Conservation (phyloP, 1,140 invertebrate species). For the Meloidogyne chitwoodi region DNA sequence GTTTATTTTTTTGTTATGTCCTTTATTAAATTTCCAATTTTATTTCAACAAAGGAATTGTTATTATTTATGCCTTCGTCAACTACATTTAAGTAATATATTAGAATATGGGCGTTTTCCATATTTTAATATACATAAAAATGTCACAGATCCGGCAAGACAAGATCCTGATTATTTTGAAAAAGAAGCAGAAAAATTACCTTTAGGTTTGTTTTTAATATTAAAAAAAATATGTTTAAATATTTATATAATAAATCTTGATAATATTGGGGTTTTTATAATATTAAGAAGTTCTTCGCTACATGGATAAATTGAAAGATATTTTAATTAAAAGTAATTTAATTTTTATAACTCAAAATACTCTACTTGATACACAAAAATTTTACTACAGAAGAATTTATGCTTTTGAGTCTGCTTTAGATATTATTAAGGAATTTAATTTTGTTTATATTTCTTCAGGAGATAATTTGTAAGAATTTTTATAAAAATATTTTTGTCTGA, state of each 20-base stretch:
- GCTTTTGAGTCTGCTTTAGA: too few relatives aligned
- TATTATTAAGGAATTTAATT: not conserved
- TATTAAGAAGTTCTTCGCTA: not conserved
- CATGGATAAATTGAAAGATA: not conserved
- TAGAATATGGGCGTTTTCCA: not conserved
- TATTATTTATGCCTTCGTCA: not conserved
- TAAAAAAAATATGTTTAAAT: not conserved
- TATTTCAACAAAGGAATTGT: not conserved
- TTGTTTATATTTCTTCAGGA: not conserved
- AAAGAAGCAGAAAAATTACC: slow-evolving; percentile 49
- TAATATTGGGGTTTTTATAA: too few relatives aligned
- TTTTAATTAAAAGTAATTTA: not conserved
- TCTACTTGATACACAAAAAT: too few relatives aligned
- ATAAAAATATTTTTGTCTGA: not conserved
- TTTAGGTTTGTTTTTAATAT: slow-evolving; percentile 34
- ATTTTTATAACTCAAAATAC: not conserved
- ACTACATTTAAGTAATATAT: not conserved
- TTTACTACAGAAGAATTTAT: not conserved
- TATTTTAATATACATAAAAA: slow-evolving; percentile 53
- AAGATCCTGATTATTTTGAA: slow-evolving; percentile 58
- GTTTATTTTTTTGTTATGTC: not conserved
- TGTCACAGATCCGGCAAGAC: slow-evolving; percentile 52
- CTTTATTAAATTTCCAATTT: not conserved
- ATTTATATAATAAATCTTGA: too few relatives aligned
- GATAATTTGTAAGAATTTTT: not conserved